Evolutionary conservation across 2,888 invertebrate species (phyloP).

Genomic region (Heliconius aoede): DNA sequence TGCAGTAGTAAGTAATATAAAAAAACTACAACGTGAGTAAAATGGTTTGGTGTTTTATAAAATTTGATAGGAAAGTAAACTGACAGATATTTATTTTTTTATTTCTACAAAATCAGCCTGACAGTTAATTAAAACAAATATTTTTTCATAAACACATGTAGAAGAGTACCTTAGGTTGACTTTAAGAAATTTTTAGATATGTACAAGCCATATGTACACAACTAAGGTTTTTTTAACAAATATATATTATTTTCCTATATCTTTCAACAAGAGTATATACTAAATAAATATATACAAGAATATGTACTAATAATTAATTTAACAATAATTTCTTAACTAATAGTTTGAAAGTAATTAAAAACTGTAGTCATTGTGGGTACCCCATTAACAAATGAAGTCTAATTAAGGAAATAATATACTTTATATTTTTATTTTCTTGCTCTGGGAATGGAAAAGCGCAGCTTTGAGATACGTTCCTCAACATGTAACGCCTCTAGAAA

Average conservation of each 20-base stretch:
- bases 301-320: neutral
- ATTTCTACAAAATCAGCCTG: neutral
- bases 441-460: no score
- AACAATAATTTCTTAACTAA: neutral
- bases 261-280: no score
- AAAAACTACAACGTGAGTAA: neutral
- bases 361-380: neutral
- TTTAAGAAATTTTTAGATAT: no score
- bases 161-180: no score
- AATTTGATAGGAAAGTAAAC: constrained; percentile 8
- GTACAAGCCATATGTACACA: no score
- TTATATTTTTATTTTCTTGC: no score
- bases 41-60: neutral
- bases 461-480: no score
- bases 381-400: neutral
- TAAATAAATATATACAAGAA: neutral
- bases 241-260: no score
- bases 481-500: no score
- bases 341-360: neutral
- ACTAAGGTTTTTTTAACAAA: no score
- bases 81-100: constrained; percentile 15
- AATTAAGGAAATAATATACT: neutral
- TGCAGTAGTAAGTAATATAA: neutral
- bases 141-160: no score
- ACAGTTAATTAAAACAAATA: neutral